Conservation (phyloP, 2,888 invertebrate species). For the Sinhomidia bicolor region DNA sequence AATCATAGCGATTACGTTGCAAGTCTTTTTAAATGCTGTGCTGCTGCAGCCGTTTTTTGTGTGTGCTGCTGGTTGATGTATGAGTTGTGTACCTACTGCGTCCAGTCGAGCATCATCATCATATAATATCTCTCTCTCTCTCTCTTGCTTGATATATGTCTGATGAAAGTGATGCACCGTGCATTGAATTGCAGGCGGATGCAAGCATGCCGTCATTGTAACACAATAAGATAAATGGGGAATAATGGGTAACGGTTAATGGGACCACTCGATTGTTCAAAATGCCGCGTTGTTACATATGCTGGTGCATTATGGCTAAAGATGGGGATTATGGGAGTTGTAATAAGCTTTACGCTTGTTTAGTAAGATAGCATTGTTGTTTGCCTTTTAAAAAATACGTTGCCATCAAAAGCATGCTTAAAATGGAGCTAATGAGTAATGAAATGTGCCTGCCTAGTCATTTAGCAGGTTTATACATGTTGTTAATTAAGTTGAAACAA, state of each 20-base stretch:
- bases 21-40: slow-evolving; percentile 34
- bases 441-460: neutral
- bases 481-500: neutral
- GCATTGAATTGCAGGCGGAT: slow-evolving; percentile 50
- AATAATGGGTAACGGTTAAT: slow-evolving; percentile 63
- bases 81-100: slow-evolving; percentile 18
- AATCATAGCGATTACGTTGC: slow-evolving; percentile 66
- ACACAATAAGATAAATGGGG: slow-evolving; percentile 59
- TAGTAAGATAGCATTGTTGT: neutral
- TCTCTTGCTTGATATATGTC: neutral
- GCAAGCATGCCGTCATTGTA: slow-evolving; percentile 61
- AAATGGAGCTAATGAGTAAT: neutral
- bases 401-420: neutral
- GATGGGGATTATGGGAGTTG: neutral
- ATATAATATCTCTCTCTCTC: neutral
- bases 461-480: too few species aligned
- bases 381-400: neutral
- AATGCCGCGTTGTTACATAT: neutral
- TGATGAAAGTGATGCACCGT: slow-evolving; percentile 43
- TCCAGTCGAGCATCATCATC: slow-evolving; percentile 11
- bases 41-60: neutral
- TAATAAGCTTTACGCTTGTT: neutral
- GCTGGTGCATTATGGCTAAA: neutral
- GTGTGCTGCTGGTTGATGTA: neutral
- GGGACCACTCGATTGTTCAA: slow-evolving; percentile 24